A percentile compares a stretch with the other conserved stretches of the same genome.
These are phyloP conservation scores for Cinclus cinclus DNA, from an alignment of 2,113 vertebrate species.

Conservation along the genomic window DNA sequence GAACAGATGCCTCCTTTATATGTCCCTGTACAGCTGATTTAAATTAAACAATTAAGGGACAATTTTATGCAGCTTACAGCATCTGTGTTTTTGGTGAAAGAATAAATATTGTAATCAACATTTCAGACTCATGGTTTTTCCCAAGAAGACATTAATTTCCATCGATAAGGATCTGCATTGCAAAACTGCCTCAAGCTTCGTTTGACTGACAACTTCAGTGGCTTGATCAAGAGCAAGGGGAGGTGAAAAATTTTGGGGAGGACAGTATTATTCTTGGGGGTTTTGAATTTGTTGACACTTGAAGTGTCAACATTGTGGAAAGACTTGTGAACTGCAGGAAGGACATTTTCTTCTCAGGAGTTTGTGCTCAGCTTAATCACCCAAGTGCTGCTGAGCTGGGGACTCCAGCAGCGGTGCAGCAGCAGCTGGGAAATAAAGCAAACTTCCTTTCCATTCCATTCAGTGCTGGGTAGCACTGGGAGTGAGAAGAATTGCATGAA, in stretches of 20 bases:
- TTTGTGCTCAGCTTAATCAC: background rate
- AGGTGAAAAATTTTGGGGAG: background rate
- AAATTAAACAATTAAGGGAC: background rate
- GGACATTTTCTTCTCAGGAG: background rate
- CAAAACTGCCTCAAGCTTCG: background rate
- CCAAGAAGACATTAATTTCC: background rate
- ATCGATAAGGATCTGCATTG: background rate
- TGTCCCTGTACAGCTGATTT: background rate
- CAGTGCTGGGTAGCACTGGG: background rate
- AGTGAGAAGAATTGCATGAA: background rate
- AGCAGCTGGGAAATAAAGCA: background rate
- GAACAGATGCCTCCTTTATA: background rate
- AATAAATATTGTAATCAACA: background rate
- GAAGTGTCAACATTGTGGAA: background rate
- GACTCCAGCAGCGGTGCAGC: background rate
- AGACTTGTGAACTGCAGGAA: background rate
- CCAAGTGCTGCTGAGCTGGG: background rate
- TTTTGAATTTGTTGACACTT: background rate
- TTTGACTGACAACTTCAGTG: background rate
- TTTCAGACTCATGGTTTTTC: background rate
- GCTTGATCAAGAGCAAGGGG: background rate
- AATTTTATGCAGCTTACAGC: background rate
- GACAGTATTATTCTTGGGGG: accelerated
- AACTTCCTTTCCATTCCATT: background rate
- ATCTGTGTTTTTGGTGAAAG: background rate